These are phyloP conservation scores for Anagyrus pseudococci DNA, from an alignment of 2,888 invertebrate species.

Conservation along the genomic window DNA sequence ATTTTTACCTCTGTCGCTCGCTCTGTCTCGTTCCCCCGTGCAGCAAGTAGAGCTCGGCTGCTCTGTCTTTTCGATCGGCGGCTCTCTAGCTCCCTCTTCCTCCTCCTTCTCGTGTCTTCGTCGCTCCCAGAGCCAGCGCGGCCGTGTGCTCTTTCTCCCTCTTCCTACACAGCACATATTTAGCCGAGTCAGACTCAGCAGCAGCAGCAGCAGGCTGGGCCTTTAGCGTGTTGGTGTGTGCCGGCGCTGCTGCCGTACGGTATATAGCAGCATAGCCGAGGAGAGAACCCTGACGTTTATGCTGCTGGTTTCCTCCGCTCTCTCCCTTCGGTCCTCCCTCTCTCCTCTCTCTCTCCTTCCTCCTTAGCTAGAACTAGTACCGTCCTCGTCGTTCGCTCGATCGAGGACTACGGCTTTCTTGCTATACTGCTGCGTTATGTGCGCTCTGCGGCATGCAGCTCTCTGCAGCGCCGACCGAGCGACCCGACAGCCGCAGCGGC, in stretches of 20 bases:
- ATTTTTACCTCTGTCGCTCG: background rate
- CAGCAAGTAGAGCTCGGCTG: background rate
- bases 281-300: too few species aligned
- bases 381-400: slow-evolving; percentile 16
- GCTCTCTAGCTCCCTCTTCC: background rate
- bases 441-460: too few species aligned
- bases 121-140: too few species aligned
- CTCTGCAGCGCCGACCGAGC: slow-evolving; percentile 28
- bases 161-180: slow-evolving; percentile 36
- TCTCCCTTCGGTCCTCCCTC: too few species aligned
- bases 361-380: background rate
- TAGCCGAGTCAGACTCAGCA: slow-evolving; percentile 29
- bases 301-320: too few species aligned
- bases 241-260: too few species aligned
- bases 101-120: background rate
- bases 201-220: background rate
- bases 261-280: too few species aligned
- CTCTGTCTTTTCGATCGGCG: background rate
- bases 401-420: slow-evolving; percentile 23
- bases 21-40: background rate
- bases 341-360: background rate
- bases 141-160: too few species aligned
- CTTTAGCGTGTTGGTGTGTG: background rate
- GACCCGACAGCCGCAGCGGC: background rate
- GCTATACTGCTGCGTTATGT: background rate